Evolutionary conservation across 2,113 vertebrate genomes (phyloP).

Genomic region (Indicator indicator): DNA sequence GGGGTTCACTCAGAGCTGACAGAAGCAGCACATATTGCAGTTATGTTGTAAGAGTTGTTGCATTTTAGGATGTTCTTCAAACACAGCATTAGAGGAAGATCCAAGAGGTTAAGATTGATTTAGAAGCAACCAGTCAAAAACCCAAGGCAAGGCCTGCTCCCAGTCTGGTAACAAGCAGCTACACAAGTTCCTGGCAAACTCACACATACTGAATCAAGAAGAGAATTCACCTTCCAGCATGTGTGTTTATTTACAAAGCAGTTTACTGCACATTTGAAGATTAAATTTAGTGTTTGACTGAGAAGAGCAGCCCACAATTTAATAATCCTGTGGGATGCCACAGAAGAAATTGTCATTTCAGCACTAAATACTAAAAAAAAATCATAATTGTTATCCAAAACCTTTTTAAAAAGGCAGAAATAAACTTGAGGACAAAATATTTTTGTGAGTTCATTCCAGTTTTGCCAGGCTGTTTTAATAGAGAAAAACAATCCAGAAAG

Average conservation of each 20-base stretch:
- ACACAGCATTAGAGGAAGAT: too few species aligned
- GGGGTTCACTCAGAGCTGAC: too few species aligned
- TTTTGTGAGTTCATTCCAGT: not conserved
- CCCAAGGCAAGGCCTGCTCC: not conserved
- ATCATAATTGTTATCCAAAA: not conserved
- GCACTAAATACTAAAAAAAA: not conserved
- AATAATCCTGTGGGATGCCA: constrained; percentile 38
- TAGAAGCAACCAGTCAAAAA: not conserved
- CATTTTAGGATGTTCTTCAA: too few species aligned
- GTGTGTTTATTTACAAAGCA: constrained; percentile 16
- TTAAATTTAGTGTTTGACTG: not conserved
- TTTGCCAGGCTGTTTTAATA: not conserved
- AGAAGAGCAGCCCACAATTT: constrained; percentile 16
- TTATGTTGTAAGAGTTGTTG: too few species aligned
- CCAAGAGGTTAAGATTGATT: too few species aligned
- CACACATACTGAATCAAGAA: rapidly evolving
- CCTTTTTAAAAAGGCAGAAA: not conserved
- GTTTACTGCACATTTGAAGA: constrained; percentile 26
- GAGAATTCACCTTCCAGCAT: not conserved
- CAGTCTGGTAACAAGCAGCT: not conserved
- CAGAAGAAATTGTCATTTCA: constrained; percentile 49
- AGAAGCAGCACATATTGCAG: too few species aligned
- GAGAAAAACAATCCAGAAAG: not conserved
- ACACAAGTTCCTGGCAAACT: not conserved
- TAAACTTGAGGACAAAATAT: not conserved